Percentiles rank a stretch among this genome's conserved stretches.
Conservation (phyloP, 64 coral and sea anemone species). For the Stichodactyla helianthus region DNA sequence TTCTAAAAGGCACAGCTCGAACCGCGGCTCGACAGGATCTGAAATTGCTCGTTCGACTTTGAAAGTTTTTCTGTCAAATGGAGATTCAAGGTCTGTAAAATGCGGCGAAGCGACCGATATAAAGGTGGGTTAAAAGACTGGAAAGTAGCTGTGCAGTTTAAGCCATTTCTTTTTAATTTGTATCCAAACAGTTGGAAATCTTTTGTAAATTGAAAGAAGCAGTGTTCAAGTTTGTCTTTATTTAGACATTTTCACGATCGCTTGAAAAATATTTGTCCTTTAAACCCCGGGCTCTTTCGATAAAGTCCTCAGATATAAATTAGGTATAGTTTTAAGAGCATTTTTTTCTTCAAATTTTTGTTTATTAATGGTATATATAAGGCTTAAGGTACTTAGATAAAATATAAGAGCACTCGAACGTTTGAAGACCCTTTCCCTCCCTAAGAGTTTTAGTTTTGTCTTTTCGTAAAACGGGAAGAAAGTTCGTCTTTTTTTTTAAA, state of each 20-base stretch:
- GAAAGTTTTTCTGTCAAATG: conserved; percentile 93
- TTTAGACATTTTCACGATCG: conserved; percentile 14
- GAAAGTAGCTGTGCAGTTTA: not conserved
- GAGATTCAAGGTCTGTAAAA: conserved; percentile 94
- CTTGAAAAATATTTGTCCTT: conserved; percentile 2
- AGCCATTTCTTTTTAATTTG: conserved; percentile 4
- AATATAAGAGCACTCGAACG: not conserved
- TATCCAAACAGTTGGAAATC: conserved; percentile 14
- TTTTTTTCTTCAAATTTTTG: not conserved
- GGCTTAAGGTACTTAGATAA: not conserved
- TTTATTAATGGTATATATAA: not conserved
- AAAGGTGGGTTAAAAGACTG: conserved; percentile 50
- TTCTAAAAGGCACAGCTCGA: conserved; percentile 82
- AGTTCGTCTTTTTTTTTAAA: not conserved
- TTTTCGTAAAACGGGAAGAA: not conserved
- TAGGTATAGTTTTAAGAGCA: not conserved
- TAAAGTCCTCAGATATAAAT: not conserved
- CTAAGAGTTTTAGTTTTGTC: not conserved
- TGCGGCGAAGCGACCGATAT: conserved; percentile 97
- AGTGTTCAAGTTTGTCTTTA: conserved; percentile 8
- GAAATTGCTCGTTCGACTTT: conserved; percentile 81
- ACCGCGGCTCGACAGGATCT: conserved; percentile 82
- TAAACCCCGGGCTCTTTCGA: not conserved
- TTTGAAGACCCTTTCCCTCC: not conserved
- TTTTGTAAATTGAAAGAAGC: not conserved